Base-by-base conservation (phyloP, 2,113 vertebrate species). In the Rhabdomys dilectus region DNA sequence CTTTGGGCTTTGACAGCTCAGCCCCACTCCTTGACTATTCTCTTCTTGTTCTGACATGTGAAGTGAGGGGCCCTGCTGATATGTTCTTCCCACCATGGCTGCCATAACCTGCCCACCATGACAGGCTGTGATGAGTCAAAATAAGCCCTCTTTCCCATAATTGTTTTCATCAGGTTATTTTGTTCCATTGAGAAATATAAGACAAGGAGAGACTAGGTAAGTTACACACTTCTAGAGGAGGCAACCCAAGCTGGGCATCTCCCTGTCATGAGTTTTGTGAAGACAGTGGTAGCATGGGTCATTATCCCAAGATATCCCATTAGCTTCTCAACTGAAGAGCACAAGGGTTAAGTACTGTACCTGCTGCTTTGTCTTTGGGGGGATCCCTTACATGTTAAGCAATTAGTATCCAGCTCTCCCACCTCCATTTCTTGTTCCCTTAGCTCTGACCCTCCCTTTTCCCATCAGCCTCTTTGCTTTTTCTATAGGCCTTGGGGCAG, bases 151-250 rank as follows among this genome's bases (percentile, higher is more conserved):
- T 42, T 22, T 24, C 19, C 45, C 19, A 7, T 51, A 36, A 34
- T 4, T 7, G 42, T 62, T 86, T 22, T 22, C 7, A 10, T 36
- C 45, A 9, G 45, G 64, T 15, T 34, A 36, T 68, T 56, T 58
- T 39, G 86, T 73, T 29, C 34, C 68, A 88, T 15, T 29, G 36
- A 73, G 51, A n/a, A n/a, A 88, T 6, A 12, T 39, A 60, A 53
- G 76, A 78, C 76, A 53, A 82, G 36, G 80, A n/a, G 8, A 36
- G 34, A 89, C n/a, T 48, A 62, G 53, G 34, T 12, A 95, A 95
- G 91, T 88, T 89, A 31, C 53, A 70, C 48, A 42, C 45, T 88
- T 96, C 68, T 48, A 10, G 92, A 91, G 36, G 64, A 5, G 58
- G 75, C 91, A 60, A 73, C 39, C 6, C 3, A 89, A 97, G 81